phyloP scores from a whole-genome alignment of 2,888 invertebrate species.

The Drosophila subsilvestris region DNA sequence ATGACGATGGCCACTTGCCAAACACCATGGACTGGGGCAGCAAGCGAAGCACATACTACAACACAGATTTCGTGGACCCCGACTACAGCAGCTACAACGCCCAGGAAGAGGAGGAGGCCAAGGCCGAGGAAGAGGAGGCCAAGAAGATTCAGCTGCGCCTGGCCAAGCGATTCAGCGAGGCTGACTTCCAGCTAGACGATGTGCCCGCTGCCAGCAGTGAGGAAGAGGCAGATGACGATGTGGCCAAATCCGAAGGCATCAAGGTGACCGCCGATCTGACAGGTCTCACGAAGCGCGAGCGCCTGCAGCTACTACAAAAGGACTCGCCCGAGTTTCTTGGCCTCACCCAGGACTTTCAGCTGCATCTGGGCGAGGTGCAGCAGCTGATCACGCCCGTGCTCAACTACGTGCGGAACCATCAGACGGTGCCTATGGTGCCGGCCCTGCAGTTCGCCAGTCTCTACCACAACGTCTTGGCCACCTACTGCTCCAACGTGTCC shows the following conservation, averaged over 20 bases:
- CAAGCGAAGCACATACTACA: slow-evolving; percentile 91
- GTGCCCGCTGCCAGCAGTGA: slow-evolving; percentile 11
- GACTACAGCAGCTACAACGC: slow-evolving; percentile 87
- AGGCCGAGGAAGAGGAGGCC: slow-evolving; percentile 93
- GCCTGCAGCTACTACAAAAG: slow-evolving; percentile 90
- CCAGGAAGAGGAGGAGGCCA: slow-evolving; percentile 89
- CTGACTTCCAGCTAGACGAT: slow-evolving; percentile 86
- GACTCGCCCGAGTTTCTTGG: slow-evolving; percentile 94
- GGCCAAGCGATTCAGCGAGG: slow-evolving; percentile 90
- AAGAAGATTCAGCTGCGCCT: slow-evolving; percentile 91
- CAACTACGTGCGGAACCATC: slow-evolving; percentile 86
- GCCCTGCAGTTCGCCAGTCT: slow-evolving; percentile 89
- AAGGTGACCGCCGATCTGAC: slow-evolving; percentile 91
- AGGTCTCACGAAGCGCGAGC: slow-evolving; percentile 90
- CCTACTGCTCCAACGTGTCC: slow-evolving; percentile 93
- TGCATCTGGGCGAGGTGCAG: slow-evolving; percentile 88
- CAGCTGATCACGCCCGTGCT: slow-evolving; percentile 89
- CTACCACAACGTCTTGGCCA: slow-evolving; percentile 89
- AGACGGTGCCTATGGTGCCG: slow-evolving; percentile 87
- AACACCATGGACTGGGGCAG: slow-evolving; percentile 95
- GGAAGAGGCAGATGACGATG: not conserved
- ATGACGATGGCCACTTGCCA: slow-evolving; percentile 89
- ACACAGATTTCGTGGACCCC: slow-evolving; percentile 94
- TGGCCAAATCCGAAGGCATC: slow-evolving; percentile 29
- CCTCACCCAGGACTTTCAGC: slow-evolving; percentile 91